These are phyloP conservation scores for Ellobius talpinus DNA, from an alignment of 2,113 vertebrate genomes.

Conservation along the genomic window DNA sequence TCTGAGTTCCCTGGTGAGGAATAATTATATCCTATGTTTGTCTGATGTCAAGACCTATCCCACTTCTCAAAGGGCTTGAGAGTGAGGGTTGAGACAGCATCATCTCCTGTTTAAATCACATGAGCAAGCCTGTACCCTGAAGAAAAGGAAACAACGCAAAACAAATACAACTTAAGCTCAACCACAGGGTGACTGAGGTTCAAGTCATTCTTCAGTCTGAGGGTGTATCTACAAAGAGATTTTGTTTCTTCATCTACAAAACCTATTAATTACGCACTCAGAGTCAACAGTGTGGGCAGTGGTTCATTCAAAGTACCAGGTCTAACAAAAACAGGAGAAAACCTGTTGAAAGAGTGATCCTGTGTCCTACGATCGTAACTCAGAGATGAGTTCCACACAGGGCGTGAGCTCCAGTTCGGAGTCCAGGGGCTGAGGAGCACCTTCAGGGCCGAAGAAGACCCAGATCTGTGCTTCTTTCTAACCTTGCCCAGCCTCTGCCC, in stretches of 20 bases:
- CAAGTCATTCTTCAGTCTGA: not conserved
- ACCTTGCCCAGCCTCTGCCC: not conserved
- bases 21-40: conserved; percentile 9
- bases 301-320: conserved; percentile 5
- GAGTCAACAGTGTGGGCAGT: not conserved
- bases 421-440: not conserved
- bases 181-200: not conserved
- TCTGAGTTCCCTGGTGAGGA: not conserved
- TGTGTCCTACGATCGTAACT: not conserved
- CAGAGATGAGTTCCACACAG: not conserved
- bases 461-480: rapidly evolving
- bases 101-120: not conserved
- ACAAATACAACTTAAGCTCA: not conserved
- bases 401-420: not conserved
- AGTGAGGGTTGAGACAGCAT: not conserved
- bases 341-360: not conserved
- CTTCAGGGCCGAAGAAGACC: too few species aligned
- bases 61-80: not conserved
- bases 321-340: conserved; percentile 33
- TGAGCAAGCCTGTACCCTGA: not conserved
- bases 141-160: conserved; percentile 24
- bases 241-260: conserved; percentile 25
- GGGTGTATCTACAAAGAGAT: not conserved
- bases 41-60: not conserved
- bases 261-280: conserved; percentile 10